Evolutionary conservation across 2,113 vertebrate species (phyloP).

Genomic region (Rhagologus leucostigma): DNA sequence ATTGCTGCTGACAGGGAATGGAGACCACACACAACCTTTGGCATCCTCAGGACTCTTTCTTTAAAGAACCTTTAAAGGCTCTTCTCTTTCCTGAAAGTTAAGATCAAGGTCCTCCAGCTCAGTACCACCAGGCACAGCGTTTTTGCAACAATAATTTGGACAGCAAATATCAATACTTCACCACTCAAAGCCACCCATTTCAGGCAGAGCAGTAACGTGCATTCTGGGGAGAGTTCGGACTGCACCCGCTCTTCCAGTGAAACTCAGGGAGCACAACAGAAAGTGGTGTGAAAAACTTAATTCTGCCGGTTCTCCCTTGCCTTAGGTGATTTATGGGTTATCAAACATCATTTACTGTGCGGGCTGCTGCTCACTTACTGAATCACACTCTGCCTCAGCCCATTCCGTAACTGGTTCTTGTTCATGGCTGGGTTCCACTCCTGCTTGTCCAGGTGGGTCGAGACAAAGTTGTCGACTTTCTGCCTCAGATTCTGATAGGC

Average conservation of each 20-base stretch:
- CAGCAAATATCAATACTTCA: background rate
- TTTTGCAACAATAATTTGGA: background rate
- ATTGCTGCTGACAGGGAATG: background rate
- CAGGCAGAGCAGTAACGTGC: background rate
- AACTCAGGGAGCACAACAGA: background rate
- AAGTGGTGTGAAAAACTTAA: background rate
- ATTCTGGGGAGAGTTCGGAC: background rate
- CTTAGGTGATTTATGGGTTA: background rate
- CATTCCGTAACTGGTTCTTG: conserved; percentile 95
- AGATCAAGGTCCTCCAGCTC: background rate
- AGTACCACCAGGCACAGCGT: background rate
- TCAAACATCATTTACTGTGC: background rate
- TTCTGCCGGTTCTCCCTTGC: background rate
- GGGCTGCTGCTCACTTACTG: conserved; percentile 81
- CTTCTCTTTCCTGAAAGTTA: background rate
- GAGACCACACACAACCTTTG: background rate
- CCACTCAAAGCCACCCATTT: background rate
- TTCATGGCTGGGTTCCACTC: conserved; percentile 96
- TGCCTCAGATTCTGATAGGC: conserved; percentile 97
- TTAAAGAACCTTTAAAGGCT: background rate
- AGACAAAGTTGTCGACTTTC: conserved; percentile 97
- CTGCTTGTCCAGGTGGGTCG: conserved; percentile 90
- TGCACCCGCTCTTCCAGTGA: background rate
- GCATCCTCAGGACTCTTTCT: background rate
- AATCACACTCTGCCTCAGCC: conserved; percentile 90